These are phyloP conservation scores for Sycobia sp. DNA, from an alignment of 1,140 invertebrate genomes.

Conservation along the genomic window DNA sequence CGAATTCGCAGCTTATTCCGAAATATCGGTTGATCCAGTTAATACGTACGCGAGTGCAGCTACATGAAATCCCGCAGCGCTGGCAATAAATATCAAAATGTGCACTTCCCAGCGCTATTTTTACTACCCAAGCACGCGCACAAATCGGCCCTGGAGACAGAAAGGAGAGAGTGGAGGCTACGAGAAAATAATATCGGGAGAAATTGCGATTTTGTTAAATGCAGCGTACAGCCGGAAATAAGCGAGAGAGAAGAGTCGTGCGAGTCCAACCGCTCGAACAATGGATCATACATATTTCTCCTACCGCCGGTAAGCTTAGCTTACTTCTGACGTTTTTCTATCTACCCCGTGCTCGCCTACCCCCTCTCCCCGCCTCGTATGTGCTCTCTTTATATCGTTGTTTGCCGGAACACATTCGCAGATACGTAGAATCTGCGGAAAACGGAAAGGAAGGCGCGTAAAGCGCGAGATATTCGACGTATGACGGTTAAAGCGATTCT, in stretches of 20 bases:
- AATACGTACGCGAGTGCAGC: no score
- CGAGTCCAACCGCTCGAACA: background rate
- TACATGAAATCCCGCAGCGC: no score
- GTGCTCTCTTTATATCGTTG: background rate
- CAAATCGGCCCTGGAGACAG: background rate
- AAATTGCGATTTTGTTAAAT: conserved; percentile 12
- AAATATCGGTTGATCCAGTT: no score
- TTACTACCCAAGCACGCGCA: background rate
- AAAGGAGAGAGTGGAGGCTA: background rate
- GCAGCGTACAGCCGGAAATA: background rate
- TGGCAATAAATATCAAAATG: conserved; percentile 16
- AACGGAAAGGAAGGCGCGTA: background rate
- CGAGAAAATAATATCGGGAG: conserved; percentile 18
- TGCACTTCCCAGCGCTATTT: background rate
- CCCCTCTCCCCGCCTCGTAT: background rate
- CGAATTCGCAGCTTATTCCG: no score
- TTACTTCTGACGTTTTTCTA: background rate
- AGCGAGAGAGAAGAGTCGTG: background rate
- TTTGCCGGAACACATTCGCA: conserved; percentile 9
- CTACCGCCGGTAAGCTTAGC: background rate
- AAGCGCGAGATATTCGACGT: conserved; percentile 15
- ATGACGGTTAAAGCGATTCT: conserved; percentile 23
- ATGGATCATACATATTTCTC: conserved; percentile 20
- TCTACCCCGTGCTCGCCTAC: no score
- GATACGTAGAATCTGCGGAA: conserved; percentile 23